Base-by-base conservation (phyloP, 2,113 vertebrate genomes). In the Myocastor coypus region DNA sequence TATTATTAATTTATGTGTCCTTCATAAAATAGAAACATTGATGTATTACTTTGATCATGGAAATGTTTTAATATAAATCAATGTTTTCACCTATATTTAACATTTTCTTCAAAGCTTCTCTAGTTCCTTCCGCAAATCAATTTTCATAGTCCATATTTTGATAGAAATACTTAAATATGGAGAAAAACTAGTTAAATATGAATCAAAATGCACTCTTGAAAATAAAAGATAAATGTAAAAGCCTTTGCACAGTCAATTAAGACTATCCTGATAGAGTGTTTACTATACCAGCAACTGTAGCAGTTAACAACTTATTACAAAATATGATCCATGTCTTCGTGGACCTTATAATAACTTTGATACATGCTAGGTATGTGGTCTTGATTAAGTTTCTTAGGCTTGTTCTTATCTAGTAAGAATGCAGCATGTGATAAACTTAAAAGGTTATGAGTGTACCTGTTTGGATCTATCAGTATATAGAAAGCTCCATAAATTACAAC, bases 221-320 rank as follows among this genome's bases (percentile, higher is more conserved):
- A 95, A 91, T 86, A 86, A 95, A 90, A 80, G 61, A 34, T 14
- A 95, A 66, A 92, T 73, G 73, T 80, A 92, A 37, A 91, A 91
- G 78, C 17, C 3, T 3, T 3, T 92, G 46, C 1, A 37, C n/a
- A 94, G 42, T 55, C 19, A 94, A 68, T 20, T 75, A 3, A 93
- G 87, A 83, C 55, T 92, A 13, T 9, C 34, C 91, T 89, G 55
- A 57, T 50, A 19, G 46, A 78, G 14, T 57, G 14, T 17, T 82
- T 96, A 73, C 42, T 80, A 1, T 86, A 19, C 11, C 14, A 71
- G 12, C 20, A 84, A 81, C 22, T 84, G 11, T 8, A n/a, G 4
- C 88, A 68, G 40, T 87, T 66, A 80, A 42, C 12, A 92, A 75
- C 26, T 46, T 85, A 82, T 77, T 87, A 32, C 40, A 73, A 90